phyloP scores from a whole-genome alignment of 2,113 vertebrate genomes.

The Syngnathus scovelli region DNA sequence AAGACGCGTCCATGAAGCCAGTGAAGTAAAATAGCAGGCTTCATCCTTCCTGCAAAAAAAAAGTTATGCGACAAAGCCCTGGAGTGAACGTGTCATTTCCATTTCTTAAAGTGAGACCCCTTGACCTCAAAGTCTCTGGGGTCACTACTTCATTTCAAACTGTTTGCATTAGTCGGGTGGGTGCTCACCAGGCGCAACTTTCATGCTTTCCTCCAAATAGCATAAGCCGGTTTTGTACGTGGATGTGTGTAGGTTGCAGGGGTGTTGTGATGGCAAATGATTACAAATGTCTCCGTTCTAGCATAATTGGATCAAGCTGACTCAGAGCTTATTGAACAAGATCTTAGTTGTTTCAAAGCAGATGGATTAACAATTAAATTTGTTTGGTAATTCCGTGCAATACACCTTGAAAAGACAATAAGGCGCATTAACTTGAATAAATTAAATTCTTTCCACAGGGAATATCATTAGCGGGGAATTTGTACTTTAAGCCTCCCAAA shows the following conservation, averaged over 20 bases:
- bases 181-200: slow-evolving; percentile 49
- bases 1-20: slow-evolving; percentile 62
- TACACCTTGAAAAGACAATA: slow-evolving; percentile 67
- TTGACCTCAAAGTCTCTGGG: slow-evolving; percentile 60
- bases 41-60: slow-evolving; percentile 45
- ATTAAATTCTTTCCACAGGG: slow-evolving; percentile 59
- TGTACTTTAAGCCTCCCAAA: slow-evolving; percentile 54
- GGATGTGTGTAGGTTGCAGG: slow-evolving; percentile 50
- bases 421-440: slow-evolving; percentile 64
- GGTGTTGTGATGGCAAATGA: slow-evolving; percentile 64
- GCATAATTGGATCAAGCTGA: slow-evolving; percentile 73
- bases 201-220: slow-evolving; percentile 43
- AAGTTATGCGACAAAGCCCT: slow-evolving; percentile 65
- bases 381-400: slow-evolving; percentile 62
- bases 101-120: slow-evolving; percentile 61
- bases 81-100: slow-evolving; percentile 69
- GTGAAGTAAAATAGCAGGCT: slow-evolving; percentile 61
- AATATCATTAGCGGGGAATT: slow-evolving; percentile 61
- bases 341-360: slow-evolving; percentile 66
- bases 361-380: slow-evolving; percentile 72
- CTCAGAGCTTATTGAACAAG: slow-evolving; percentile 69
- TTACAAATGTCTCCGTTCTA: slow-evolving; percentile 68
- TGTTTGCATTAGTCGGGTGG: slow-evolving; percentile 51
- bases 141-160: slow-evolving; percentile 62
- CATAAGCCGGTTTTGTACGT: slow-evolving; percentile 51